Evolutionary conservation across 2,888 invertebrate genomes (phyloP).

Genomic region (Leucozona laternaria): DNA sequence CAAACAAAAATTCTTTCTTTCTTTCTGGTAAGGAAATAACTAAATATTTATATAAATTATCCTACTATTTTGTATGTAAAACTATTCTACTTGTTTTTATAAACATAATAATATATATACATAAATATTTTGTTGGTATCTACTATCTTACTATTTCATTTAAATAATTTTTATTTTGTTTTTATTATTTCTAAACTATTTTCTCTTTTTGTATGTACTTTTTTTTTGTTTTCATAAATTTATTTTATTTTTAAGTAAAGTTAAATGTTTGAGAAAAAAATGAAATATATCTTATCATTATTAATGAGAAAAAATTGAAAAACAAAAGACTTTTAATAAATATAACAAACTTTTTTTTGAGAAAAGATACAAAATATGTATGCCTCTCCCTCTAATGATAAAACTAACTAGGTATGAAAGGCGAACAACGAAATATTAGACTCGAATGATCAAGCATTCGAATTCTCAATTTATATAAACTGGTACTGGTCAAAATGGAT

Average conservation of each 20-base stretch:
- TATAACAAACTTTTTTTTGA: too few relatives aligned
- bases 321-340: conserved; percentile 36
- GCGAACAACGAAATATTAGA: too few relatives aligned
- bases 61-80: conserved; percentile 41
- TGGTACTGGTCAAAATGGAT: too few relatives aligned
- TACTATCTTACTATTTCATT: conserved; percentile 51
- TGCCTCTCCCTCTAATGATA: too few relatives aligned
- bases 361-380: too few relatives aligned
- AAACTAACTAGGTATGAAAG: too few relatives aligned
- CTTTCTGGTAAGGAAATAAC: conserved; percentile 35
- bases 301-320: conserved; percentile 74
- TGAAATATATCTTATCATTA: conserved; percentile 75
- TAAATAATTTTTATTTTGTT: conserved; percentile 26
- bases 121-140: conserved; percentile 56
- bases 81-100: conserved; percentile 28
- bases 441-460: too few relatives aligned
- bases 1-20: conserved; percentile 11
- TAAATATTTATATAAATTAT: conserved; percentile 40
- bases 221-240: conserved; percentile 70
- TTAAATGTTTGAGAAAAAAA: conserved; percentile 72
- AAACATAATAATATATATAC: conserved; percentile 30
- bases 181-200: conserved; percentile 14
- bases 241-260: conserved; percentile 74
- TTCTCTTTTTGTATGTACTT: conserved; percentile 39
- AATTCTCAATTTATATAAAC: too few relatives aligned